Evolutionary conservation across 2,888 invertebrate genomes (phyloP), one percentile per base, ranked within the genome.

Genomic region (Calliopum simillimum): DNA sequence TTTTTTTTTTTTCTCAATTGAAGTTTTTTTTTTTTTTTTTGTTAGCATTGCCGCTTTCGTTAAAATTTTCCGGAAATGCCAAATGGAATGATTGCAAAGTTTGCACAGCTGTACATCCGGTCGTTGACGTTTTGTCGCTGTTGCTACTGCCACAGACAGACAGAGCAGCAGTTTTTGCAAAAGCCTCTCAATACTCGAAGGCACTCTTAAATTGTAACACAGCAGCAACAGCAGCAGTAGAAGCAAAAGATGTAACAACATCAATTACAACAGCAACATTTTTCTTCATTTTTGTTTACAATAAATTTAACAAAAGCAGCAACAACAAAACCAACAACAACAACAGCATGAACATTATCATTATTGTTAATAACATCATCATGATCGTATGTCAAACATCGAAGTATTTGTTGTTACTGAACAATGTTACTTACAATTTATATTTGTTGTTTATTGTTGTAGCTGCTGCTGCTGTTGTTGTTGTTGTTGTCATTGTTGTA

Each of bases 41-140:
- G 43, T 55, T 62, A 58, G 49, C 62, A 49, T 62, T 68, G 58
- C n/a, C 23, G 49, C 58, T 71, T 62, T 71, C 63, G 63, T 69
- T 66, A 49, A 69, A 69, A 71, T 66, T 56, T 21, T 5, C 51
- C 51, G 51, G 51, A 51, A 51, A 51, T 51, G 51, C 19, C 19
- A 51, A 51, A 51, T 51, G 51, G 51, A 51, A 51, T 51, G 51
- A 51, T n/a, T 51, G 51, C 51, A 51, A 49, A 51, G 51, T 51
- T 51, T 51, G 51, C 51, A 21, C 51, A 51, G 51, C 51, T 51
- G 51, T 19, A 51, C 51, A 19, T 51, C 51, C 51, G 51, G 51
- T n/a, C 51, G 51, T 19, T 51, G 51, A 51, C 51, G 51, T 51
- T 33, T 33, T 6, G 33, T 8, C 33, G 33, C 33, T 33, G 33